A percentile compares a stretch with the other conserved stretches of the same genome.
These are phyloP conservation scores for Rhinichthys osculus DNA, from an alignment of 2,797 vertebrate species.

Conservation along the genomic window DNA sequence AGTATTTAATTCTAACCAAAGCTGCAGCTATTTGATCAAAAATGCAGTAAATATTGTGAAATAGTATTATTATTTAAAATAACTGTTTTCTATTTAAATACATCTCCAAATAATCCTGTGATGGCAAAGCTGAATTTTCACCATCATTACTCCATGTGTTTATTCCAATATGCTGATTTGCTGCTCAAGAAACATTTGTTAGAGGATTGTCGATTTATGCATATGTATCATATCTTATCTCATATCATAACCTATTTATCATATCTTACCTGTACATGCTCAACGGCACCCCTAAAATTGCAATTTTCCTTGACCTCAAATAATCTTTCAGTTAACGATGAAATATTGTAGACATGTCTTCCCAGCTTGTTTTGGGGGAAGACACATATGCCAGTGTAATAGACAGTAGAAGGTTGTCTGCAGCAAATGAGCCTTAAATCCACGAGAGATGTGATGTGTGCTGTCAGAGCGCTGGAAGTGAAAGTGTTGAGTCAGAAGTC, in stretches of 20 bases:
- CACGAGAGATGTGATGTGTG: not conserved
- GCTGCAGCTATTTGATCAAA: not conserved
- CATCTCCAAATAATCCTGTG: too few species aligned
- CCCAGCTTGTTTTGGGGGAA: not conserved
- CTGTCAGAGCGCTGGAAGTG: slow-evolving; percentile 21
- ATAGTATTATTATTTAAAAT: too few species aligned
- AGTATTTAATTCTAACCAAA: not conserved
- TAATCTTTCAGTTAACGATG: not conserved
- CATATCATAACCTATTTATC: too few species aligned
- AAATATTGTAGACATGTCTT: not conserved
- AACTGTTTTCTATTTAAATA: too few species aligned
- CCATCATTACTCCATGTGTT: too few species aligned
- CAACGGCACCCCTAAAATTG: not conserved
- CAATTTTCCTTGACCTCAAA: not conserved
- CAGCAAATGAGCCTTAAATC: slow-evolving; percentile 11
- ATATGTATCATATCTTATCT: too few species aligned
- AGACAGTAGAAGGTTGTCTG: slow-evolving; percentile 16
- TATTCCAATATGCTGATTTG: too few species aligned
- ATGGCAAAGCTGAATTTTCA: too few species aligned
- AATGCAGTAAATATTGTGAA: too few species aligned
- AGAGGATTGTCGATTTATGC: too few species aligned
- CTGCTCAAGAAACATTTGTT: too few species aligned
- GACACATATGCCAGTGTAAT: not conserved
- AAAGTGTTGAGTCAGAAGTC: slow-evolving; percentile 41
- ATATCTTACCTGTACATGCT: too few species aligned